Evolutionary conservation across 2,113 vertebrate species (phyloP), one percentile per base, ranked within the genome.

Genomic region (Todiramphus chloris): DNA sequence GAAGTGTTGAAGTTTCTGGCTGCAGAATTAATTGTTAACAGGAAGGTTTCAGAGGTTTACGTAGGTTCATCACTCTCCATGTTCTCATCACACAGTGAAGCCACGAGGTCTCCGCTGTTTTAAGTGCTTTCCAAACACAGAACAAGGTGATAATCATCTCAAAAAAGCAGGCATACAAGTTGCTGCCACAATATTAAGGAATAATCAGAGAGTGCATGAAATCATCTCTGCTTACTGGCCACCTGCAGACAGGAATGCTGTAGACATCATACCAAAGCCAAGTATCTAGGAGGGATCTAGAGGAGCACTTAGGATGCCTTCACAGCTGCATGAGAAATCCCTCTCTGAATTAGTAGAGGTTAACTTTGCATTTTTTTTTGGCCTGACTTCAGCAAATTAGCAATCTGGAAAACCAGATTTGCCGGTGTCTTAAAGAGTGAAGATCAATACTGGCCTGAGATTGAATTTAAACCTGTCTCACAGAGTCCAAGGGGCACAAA

Each of bases 41-140:
- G 64, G 35, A 76, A 33, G 16, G 17, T 73, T 80, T 79, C 33
- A 77, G 67, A 58, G 56, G 6, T 66, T 86, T 31, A 13, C 19
- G 43, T 5, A 16, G 30, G 10, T 41, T 92, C n/a, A 23, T 60
- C 66, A 30, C 51, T 74, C 50, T 73, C 31, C 0, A 0, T 39
- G 73, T 43, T 68, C 39, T 62, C 48, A 62, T 24, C 0, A 0
- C 48, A 75, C 13, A 1, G 1, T 13, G 43, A 28, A 84, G 66
- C 33, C 4, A 0, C 37, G 63, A 43, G 33, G 33, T 78, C n/a
- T 41, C 19, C 6, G 12, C 27, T 48, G 39, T 3, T 72, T 59
- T 43, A 60, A 48, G 19, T 1, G 2, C 10, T 46, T 27, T 80
- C 31, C 59, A 73, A 55, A 85, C 27, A 79, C 0, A 5, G 46